Percentiles rank a stretch among this genome's conserved stretches.
Conservation (phyloP, 2,113 vertebrate species). For the Ariopsis seemanni region DNA sequence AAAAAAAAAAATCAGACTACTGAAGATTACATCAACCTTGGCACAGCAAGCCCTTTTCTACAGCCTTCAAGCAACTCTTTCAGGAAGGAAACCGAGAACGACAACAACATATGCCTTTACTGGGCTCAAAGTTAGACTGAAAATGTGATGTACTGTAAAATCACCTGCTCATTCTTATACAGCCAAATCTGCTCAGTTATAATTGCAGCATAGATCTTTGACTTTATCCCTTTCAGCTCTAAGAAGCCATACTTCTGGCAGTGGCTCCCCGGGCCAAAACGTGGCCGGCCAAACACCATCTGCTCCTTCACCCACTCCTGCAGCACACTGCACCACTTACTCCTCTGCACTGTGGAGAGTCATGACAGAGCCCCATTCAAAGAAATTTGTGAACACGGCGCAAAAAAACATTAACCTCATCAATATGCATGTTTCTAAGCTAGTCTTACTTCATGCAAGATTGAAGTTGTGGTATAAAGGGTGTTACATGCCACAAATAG, state of each 20-base stretch:
- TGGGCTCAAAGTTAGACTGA: not conserved
- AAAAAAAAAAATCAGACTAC: not conserved
- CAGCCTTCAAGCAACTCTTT: not conserved
- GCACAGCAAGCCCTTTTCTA: not conserved
- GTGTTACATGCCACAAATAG: not conserved
- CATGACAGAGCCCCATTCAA: not conserved
- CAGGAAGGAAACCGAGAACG: slow-evolving; percentile 23
- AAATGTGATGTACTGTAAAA: slow-evolving; percentile 29
- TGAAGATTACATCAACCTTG: no score
- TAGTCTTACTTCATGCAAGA: not conserved
- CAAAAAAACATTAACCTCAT: not conserved
- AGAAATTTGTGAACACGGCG: not conserved
- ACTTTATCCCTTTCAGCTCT: slow-evolving; percentile 91
- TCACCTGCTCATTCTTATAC: slow-evolving; percentile 96
- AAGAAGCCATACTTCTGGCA: slow-evolving; percentile 83
- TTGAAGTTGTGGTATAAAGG: not conserved
- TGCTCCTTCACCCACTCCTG: slow-evolving; percentile 86
- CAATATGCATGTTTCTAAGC: not conserved
- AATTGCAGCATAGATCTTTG: slow-evolving; percentile 86
- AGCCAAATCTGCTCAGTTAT: slow-evolving; percentile 88
- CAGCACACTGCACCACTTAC: slow-evolving; percentile 83
- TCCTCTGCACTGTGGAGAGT: slow-evolving; percentile 76
- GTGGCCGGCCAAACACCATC: slow-evolving; percentile 75
- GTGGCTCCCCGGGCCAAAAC: slow-evolving; percentile 72
- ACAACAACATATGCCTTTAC: not conserved